Base-by-base conservation (phyloP, 2,888 invertebrate species). In the Caenorhabditis zanzibari region DNA sequence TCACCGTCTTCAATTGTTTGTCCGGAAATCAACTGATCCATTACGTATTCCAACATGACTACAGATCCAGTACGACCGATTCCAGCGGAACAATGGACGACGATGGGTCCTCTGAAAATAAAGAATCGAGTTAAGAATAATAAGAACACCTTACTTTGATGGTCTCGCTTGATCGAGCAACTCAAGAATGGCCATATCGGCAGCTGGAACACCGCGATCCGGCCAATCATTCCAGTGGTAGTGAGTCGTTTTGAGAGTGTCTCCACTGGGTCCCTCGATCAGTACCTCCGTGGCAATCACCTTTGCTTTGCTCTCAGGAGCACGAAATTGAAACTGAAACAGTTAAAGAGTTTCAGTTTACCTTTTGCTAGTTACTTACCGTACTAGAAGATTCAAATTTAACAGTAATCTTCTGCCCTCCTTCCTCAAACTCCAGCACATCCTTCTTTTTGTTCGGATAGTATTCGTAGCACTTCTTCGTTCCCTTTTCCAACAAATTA, bases 41-140 rank as follows among this genome's bases (percentile, higher is more conserved):
- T 75, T 10, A 88, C 82, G 69, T 85, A 88, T 47, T 85, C 88
- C 41, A 89, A 76, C 44, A 86, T 87, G 26, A 89, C 88, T 35
- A 89, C 85, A 16, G 87, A 85, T 9, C 88, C 86, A 7, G 86
- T 88, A 12, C 89, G 73, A 6, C 89, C 89, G 54, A 89, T 89
- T 32, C 90, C 89, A 12, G 89, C 89, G 10, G 87, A 86, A 63
- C 89, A 89, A 71, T 89, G 89, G 0, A 89, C 89, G 2, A 85
- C 56, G 24, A 89, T 87, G 6, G 89, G 88, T 9, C 74, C 58
- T 38, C 56, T 69, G 38, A 32, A n/a, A 77, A 76, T 58, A 7
- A 32, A 32, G 38, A 2, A 38, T 32, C 12, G 5, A 2, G 12
- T 12, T 38, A 12, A 12, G 10, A 2, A 19, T 10, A 32, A 22